Percentiles rank a stretch among this genome's conserved stretches.
phyloP scores from a whole-genome alignment of 2,113 vertebrate species.

The Gymnarchus niloticus region DNA sequence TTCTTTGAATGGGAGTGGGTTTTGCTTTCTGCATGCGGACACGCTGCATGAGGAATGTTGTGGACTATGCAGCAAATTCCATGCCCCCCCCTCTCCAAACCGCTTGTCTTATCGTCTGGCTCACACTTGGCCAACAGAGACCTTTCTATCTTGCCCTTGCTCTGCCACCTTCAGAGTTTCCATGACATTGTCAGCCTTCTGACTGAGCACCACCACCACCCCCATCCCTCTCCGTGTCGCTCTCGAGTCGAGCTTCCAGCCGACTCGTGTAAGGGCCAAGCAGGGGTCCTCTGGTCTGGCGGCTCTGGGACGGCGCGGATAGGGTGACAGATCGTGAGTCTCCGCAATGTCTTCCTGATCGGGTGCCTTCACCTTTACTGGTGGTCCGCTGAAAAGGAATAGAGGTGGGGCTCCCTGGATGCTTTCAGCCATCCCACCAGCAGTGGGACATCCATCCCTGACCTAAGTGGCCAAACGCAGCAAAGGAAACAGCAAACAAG shows the following conservation, averaged over 20 bases:
- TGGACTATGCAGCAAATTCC: conserved; percentile 39
- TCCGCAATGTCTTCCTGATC: too few species aligned
- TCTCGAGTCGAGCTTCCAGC: neutral
- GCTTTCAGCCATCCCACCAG: conserved; percentile 57
- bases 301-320: neutral
- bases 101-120: conserved; percentile 48
- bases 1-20: neutral
- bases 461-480: too few species aligned
- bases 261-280: neutral
- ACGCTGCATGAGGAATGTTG: neutral
- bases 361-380: conserved; percentile 49
- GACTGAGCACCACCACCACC: conserved; percentile 9
- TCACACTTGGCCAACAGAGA: conserved; percentile 49
- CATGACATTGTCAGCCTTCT: conserved; percentile 35
- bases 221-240: neutral
- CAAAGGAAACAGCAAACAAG: conserved; percentile 37
- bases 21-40: neutral
- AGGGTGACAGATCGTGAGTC: neutral
- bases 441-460: too few species aligned
- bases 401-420: conserved; percentile 61
- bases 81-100: neutral
- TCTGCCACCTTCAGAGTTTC: conserved; percentile 34
- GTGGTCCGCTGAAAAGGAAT: conserved; percentile 59
- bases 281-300: neutral
- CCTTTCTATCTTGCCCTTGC: conserved; percentile 36